These are phyloP conservation scores for Danio choprae DNA, from an alignment of 2,797 vertebrate species.

Conservation along the genomic window DNA sequence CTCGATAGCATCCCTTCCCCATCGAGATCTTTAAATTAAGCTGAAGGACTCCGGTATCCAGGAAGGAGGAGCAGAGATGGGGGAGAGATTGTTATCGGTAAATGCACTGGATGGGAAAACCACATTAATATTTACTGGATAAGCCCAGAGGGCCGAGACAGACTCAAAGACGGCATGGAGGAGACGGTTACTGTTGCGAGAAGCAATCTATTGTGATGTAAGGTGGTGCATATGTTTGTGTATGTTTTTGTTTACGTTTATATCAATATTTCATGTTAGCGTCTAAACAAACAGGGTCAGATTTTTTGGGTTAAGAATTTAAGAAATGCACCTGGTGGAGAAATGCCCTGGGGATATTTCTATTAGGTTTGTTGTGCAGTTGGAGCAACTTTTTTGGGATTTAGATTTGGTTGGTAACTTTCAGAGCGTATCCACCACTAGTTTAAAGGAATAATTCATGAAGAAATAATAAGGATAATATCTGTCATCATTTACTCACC, in stretches of 20 bases:
- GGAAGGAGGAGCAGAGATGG: background rate
- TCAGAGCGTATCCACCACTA: background rate
- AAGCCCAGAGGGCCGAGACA: constrained; percentile 24
- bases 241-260: constrained; percentile 69
- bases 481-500: constrained; percentile 22
- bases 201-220: constrained; percentile 78
- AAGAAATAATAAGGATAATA: background rate
- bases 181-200: constrained; percentile 74
- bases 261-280: constrained; percentile 47
- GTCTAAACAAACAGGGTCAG: constrained; percentile 11
- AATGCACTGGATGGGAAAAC: constrained; percentile 61
- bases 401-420: background rate
- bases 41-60: background rate
- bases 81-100: constrained; percentile 33
- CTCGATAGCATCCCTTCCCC: background rate
- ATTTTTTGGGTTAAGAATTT: background rate
- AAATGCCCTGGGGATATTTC: background rate
- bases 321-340: background rate
- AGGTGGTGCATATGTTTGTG: constrained; percentile 48
- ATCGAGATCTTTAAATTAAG: constrained; percentile 3
- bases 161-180: constrained; percentile 36
- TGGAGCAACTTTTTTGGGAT: background rate
- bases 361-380: background rate
- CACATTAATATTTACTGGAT: constrained; percentile 48
- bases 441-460: background rate